A percentile compares a stretch with the other conserved stretches of the same genome.
Evolutionary conservation across 2,113 vertebrate species (phyloP).

Genomic region (Cottus gobio): DNA sequence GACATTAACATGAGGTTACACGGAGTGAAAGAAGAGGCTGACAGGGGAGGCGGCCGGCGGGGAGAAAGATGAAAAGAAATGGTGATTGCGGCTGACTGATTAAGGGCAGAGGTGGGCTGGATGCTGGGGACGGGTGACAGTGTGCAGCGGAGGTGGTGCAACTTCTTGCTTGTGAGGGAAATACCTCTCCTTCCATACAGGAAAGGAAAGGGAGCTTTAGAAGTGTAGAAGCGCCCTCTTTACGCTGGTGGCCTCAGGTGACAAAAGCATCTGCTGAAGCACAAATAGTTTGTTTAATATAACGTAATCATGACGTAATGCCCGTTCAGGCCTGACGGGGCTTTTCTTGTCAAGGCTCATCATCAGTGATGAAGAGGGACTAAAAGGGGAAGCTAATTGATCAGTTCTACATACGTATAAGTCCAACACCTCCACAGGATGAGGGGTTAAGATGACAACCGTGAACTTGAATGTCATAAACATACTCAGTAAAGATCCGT

Average conservation of each 20-base stretch:
- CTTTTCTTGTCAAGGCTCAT: too few relatives aligned
- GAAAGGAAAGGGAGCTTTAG: constrained; percentile 2
- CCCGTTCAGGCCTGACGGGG: too few relatives aligned
- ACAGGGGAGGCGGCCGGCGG: neutral
- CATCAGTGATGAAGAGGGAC: neutral
- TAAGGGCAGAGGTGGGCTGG: constrained; percentile 63
- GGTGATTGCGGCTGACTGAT: constrained; percentile 68
- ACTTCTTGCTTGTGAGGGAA: constrained; percentile 55
- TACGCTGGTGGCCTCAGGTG: neutral
- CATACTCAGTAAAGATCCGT: neutral
- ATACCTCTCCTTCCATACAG: constrained; percentile 31
- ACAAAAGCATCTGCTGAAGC: constrained; percentile 28
- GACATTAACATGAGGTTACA: constrained; percentile 46
- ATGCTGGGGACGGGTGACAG: constrained; percentile 59
- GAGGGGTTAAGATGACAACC: neutral
- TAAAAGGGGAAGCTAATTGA: neutral
- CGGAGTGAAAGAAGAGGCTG: constrained; percentile 37
- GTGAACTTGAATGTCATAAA: neutral
- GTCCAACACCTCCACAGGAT: neutral
- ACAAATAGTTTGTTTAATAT: constrained; percentile 17
- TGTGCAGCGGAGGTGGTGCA: constrained; percentile 49
- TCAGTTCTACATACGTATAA: neutral
- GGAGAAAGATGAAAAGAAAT: constrained; percentile 60
- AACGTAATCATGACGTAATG: too few relatives aligned
- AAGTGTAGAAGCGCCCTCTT: neutral